Evolutionary conservation across 37 sponge, comb jelly and placozoan species (phyloP).

Genomic region (Spongilla lacustris): DNA sequence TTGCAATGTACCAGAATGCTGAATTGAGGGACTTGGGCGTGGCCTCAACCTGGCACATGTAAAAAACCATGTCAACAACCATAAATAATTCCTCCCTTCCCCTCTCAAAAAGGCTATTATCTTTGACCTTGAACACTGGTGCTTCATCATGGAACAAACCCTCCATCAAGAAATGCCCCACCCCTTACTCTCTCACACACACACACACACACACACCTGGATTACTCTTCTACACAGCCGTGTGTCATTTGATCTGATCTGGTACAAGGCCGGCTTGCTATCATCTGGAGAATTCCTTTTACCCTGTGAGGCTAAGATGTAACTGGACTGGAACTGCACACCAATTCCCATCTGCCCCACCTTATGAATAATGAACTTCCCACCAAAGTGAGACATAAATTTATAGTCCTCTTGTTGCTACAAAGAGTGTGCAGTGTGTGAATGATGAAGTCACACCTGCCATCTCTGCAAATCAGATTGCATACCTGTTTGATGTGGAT

Average conservation of each 20-base stretch:
- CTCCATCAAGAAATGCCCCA: no score
- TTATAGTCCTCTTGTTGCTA: constrained; percentile 94
- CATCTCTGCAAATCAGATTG: background rate
- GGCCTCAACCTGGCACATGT: constrained; percentile 52
- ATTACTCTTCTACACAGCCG: constrained; percentile 80
- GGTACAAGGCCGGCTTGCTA: constrained; percentile 71
- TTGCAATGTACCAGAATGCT: constrained; percentile 73
- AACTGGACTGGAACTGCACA: background rate
- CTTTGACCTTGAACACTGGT: no score
- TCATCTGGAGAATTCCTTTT: constrained; percentile 30
- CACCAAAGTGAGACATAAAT: constrained; percentile 94
- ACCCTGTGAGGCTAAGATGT: constrained; percentile 39
- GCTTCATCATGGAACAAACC: no score
- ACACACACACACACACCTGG: constrained; percentile 37
- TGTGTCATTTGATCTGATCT: constrained; percentile 82
- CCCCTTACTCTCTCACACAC: background rate
- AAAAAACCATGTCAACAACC: background rate
- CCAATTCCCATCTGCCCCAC: constrained; percentile 43
- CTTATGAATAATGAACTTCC: constrained; percentile 89
- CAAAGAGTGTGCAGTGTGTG: background rate
- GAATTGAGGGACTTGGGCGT: constrained; percentile 78
- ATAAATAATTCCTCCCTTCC: no score
- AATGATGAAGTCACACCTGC: background rate
- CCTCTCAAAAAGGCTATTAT: no score
- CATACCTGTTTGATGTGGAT: constrained; percentile 61